phyloP scores from a whole-genome alignment of 2,888 invertebrate genomes.

The Ormyrus labotus region DNA sequence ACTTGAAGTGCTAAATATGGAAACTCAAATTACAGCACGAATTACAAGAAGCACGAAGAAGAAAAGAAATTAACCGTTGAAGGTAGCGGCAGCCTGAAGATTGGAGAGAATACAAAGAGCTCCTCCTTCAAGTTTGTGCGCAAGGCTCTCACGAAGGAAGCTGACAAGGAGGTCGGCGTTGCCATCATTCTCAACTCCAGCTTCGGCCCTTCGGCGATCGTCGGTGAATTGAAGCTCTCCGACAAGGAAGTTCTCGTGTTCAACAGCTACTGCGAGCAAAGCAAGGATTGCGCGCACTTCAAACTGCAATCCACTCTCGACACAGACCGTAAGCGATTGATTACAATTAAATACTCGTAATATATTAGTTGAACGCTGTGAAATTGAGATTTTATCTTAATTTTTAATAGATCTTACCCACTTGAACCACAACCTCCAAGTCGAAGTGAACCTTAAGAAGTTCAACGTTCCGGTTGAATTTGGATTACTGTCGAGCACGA shows the following conservation, averaged over 20 bases:
- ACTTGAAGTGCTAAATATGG: constrained; percentile 9
- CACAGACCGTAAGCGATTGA: constrained; percentile 64
- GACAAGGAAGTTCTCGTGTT: constrained; percentile 85
- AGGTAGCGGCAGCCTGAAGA: constrained; percentile 84
- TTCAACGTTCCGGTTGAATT: constrained; percentile 86
- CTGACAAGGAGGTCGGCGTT: constrained; percentile 83
- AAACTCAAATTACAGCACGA: constrained; percentile 77
- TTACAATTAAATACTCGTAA: not conserved
- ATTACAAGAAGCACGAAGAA: constrained; percentile 82
- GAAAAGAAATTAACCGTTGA: constrained; percentile 83
- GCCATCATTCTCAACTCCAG: constrained; percentile 83
- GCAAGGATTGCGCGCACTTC: constrained; percentile 86
- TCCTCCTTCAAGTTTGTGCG: constrained; percentile 86
- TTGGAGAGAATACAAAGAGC: constrained; percentile 82
- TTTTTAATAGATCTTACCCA: constrained; percentile 76
- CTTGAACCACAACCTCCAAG: constrained; percentile 80
- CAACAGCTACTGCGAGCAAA: constrained; percentile 86
- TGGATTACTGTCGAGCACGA: constrained; percentile 82
- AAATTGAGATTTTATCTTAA: constrained; percentile 13
- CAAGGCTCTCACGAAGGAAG: constrained; percentile 78
- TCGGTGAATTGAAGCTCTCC: constrained; percentile 83
- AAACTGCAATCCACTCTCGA: constrained; percentile 80
- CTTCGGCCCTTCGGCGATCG: constrained; percentile 83
- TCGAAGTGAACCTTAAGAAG: constrained; percentile 84
- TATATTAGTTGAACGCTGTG: not conserved